phyloP scores from a whole-genome alignment of 2,113 vertebrate species.

The Corythaeola cristata region DNA sequence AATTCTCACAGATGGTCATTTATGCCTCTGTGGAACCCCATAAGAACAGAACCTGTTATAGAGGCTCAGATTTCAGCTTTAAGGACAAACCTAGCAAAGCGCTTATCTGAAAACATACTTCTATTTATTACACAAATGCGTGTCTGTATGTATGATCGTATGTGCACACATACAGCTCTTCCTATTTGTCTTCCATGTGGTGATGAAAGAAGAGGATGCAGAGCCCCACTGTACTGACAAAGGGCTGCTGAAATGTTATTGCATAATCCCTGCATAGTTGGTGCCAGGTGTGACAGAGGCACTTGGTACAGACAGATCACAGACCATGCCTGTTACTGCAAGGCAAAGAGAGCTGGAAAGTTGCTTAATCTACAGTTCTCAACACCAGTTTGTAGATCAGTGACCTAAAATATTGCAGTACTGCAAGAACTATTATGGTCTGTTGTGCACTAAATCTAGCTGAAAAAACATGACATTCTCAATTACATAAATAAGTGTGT shows the following conservation, averaged over 20 bases:
- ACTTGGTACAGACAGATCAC: background rate
- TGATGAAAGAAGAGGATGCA: background rate
- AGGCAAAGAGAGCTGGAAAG: background rate
- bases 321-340: background rate
- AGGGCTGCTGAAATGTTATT: background rate
- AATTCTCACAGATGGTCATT: background rate
- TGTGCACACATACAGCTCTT: background rate
- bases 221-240: background rate
- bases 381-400: background rate
- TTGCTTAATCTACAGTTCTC: background rate
- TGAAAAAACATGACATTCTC: slow-evolving; percentile 25
- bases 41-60: background rate
- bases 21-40: background rate
- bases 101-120: background rate
- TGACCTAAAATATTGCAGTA: slow-evolving; percentile 5
- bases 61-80: background rate
- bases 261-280: background rate
- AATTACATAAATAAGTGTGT: background rate
- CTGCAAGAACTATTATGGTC: background rate
- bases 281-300: background rate
- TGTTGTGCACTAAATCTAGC: slow-evolving; percentile 8
- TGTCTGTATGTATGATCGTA: background rate
- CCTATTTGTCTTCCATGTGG: background rate
- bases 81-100: background rate
- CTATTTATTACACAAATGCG: background rate